Conservation (phyloP, 2,797 vertebrate genomes). For the Menidia menidia region DNA sequence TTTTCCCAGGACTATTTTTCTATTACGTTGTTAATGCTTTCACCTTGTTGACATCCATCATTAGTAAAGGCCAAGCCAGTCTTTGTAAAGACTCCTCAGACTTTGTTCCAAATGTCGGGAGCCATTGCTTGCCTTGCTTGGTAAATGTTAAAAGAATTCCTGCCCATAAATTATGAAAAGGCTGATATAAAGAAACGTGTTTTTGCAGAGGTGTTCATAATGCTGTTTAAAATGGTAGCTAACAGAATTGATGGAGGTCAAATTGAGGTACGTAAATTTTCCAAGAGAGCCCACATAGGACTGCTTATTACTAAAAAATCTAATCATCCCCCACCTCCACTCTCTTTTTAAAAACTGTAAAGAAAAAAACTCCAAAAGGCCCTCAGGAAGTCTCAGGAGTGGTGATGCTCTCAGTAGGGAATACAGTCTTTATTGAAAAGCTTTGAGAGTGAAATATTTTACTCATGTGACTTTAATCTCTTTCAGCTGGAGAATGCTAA, state of each 20-base stretch:
- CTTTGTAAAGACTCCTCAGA: slow-evolving; percentile 3
- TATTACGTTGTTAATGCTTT: neutral
- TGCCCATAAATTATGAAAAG: neutral
- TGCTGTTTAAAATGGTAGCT: slow-evolving; percentile 4
- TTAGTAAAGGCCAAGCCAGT: neutral
- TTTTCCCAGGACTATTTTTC: neutral
- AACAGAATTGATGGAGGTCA: slow-evolving; percentile 2
- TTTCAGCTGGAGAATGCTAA: neutral
- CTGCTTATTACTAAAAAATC: neutral
- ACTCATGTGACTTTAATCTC: neutral
- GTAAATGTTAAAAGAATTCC: slow-evolving; percentile 4
- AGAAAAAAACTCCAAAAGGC: neutral
- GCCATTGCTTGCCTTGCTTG: neutral
- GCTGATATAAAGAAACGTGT: neutral
- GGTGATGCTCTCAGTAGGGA: neutral
- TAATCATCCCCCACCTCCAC: neutral
- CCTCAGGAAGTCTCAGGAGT: neutral
- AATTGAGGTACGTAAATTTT: slow-evolving; percentile 4
- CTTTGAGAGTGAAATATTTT: neutral
- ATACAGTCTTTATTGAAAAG: neutral
- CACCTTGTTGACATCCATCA: neutral
- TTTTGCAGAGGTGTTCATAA: slow-evolving; percentile 3
- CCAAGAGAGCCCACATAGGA: neutral
- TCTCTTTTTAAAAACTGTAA: neutral
- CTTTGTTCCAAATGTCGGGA: neutral